Base-by-base conservation (phyloP, 2,113 vertebrate genomes). In the Leptobrachium ailaonicum region DNA sequence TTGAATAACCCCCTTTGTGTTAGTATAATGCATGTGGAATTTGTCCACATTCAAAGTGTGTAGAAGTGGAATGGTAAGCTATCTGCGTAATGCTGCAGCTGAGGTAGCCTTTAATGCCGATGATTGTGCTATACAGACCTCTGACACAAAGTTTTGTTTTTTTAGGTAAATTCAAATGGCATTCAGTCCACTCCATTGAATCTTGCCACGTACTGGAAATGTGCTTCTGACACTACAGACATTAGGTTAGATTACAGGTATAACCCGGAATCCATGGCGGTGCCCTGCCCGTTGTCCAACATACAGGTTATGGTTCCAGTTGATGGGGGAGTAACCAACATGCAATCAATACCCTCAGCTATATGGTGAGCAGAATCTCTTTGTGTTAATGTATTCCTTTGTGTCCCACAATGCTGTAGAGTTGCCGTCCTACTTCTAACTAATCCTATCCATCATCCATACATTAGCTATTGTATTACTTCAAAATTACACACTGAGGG, bases 201-300 rank as follows among this genome's bases (percentile, higher is more conserved):
- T 87, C 94, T 99, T 85, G 95, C 96, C 7, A 95, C 97, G 2
- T 98, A 98, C 82, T 99, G 97, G 97, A 99, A 99, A 85, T 99
- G 97, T 74, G 87, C 90, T 32, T 69, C 90, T 12, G 90, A 75
- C 83, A 97, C 96, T 83, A 98, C 98, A 44, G 96, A 99, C 84
- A 90, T 99, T 66, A 91, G 97, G 82, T 92, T 99, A 77, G 98
- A 99, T 87, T 99, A 97, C 85, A 94, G 93, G 60, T 99, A 97
- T 83, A 98, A 99, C 86, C 96, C 97, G 3, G 96, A 96, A 66
- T 93, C 97, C 76, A 98, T 99, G 97, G 91, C 88, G 44, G 79
- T 85, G 2, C 96, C 96, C 0, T 90, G 92, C 47, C 86, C 90
- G 2, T 94, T 99, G 60, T 91, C 92, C 75, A 96, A 94, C 69